These are phyloP conservation scores for Parnassius mnemosyne DNA, from an alignment of 2,888 invertebrate genomes.

Conservation along the genomic window DNA sequence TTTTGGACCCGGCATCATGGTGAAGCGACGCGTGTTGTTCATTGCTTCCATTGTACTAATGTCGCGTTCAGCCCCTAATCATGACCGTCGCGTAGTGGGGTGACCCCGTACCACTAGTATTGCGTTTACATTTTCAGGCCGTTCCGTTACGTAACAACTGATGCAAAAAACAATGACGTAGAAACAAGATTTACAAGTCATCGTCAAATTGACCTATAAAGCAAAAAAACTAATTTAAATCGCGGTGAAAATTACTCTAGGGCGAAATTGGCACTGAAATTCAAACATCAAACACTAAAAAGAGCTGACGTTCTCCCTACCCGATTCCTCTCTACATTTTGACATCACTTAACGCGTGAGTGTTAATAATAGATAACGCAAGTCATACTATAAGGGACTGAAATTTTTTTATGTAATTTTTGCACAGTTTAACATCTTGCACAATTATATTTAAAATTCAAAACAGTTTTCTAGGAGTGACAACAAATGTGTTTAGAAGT, in stretches of 20 bases:
- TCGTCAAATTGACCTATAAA: neutral
- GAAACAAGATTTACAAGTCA: constrained; percentile 7
- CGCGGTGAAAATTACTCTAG: constrained; percentile 3
- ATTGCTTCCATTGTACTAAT: constrained; percentile 61
- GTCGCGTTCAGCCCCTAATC: constrained; percentile 55
- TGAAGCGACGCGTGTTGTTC: constrained; percentile 75
- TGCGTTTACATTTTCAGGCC: constrained; percentile 57
- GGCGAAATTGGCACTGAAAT: too few species aligned
- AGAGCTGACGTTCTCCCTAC: constrained; percentile 12
- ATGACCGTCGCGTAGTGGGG: constrained; percentile 56
- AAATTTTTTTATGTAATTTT: constrained; percentile 18
- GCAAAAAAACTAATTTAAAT: neutral
- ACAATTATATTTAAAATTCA: neutral
- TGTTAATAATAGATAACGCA: constrained; percentile 49
- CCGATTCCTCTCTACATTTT: constrained; percentile 31
- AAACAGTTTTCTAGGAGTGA: too few species aligned
- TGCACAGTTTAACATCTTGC: neutral
- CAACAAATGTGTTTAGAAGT: too few species aligned
- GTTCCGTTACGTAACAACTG: constrained; percentile 23
- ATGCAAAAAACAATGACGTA: constrained; percentile 18
- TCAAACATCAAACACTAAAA: too few species aligned
- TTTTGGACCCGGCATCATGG: constrained; percentile 87
- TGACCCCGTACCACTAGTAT: constrained; percentile 39
- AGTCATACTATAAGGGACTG: constrained; percentile 36
- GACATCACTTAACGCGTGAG: constrained; percentile 51